Evolutionary conservation across 2,797 vertebrate genomes (phyloP).

Genomic region (Sebastes ruberrimus): DNA sequence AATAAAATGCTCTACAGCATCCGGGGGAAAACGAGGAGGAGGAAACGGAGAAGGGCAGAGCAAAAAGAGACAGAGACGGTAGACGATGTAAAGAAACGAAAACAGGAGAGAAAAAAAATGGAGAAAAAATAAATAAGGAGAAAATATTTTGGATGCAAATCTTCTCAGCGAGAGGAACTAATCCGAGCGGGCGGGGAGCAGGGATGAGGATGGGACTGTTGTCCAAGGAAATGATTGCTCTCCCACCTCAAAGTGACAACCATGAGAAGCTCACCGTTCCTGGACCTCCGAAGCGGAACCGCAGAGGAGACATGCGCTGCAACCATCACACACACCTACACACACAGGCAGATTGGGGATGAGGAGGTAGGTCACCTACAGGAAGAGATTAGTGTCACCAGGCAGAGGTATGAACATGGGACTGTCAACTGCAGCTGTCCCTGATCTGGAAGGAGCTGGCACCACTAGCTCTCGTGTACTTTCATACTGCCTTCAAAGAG

Average conservation of each 20-base stretch:
- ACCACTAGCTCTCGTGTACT: constrained; percentile 35
- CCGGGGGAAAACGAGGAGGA: constrained; percentile 64
- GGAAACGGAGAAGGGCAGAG: constrained; percentile 45
- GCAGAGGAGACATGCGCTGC: constrained; percentile 68
- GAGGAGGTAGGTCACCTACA: constrained; percentile 77
- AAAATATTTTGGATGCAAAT: constrained; percentile 77
- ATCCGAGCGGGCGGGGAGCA: constrained; percentile 76
- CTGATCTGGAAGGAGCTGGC: constrained; percentile 47
- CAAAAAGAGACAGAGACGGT: constrained; percentile 37
- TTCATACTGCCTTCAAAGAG: constrained; percentile 21
- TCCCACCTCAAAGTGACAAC: constrained; percentile 82
- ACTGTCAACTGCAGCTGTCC: constrained; percentile 69
- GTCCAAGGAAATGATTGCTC: constrained; percentile 80
- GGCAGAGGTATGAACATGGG: constrained; percentile 64
- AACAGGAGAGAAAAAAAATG: constrained; percentile 22
- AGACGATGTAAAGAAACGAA: constrained; percentile 46
- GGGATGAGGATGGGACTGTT: constrained; percentile 75
- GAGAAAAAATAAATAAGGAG: constrained; percentile 56
- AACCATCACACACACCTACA: constrained; percentile 46
- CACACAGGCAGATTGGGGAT: constrained; percentile 50
- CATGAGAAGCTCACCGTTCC: constrained; percentile 80
- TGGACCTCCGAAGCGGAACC: constrained; percentile 77
- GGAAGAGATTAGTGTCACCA: constrained; percentile 78
- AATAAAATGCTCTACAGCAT: constrained; percentile 85
- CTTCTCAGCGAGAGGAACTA: constrained; percentile 77